Evolutionary conservation across 2,113 vertebrate species (phyloP).

Genomic region (Podarcis muralis): DNA sequence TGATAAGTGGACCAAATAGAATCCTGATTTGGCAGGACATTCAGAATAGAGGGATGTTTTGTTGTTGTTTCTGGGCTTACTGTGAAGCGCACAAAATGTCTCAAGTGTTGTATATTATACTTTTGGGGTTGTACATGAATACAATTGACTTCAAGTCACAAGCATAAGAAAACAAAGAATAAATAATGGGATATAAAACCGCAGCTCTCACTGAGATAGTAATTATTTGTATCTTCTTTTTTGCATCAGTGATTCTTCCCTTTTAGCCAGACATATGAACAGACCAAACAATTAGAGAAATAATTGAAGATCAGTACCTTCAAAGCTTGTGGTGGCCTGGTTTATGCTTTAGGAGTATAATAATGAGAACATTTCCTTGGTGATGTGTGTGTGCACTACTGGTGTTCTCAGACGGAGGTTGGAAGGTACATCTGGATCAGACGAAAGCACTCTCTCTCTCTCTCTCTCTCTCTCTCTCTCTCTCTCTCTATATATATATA

Average conservation of each 20-base stretch:
- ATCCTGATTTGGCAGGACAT: conserved; percentile 44
- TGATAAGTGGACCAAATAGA: conserved; percentile 23
- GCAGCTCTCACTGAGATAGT: conserved; percentile 73
- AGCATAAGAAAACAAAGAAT: conserved; percentile 75
- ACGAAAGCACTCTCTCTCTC: conserved; percentile 55
- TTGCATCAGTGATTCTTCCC: conserved; percentile 73
- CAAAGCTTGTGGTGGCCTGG: conserved; percentile 77
- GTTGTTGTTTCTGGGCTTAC: conserved; percentile 44
- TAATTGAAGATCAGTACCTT: conserved; percentile 83
- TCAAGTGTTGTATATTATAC: conserved; percentile 69
- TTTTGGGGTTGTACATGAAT: conserved; percentile 69
- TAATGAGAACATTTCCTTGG: conserved; percentile 78
- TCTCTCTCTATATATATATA: conserved; percentile 43
- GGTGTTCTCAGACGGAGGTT: conserved; percentile 58
- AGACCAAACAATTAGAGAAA: conserved; percentile 84
- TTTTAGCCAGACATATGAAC: conserved; percentile 77
- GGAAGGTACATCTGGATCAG: conserved; percentile 55
- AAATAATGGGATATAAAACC: conserved; percentile 79
- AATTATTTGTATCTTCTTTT: conserved; percentile 75
- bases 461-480: no score
- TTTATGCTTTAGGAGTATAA: conserved; percentile 74
- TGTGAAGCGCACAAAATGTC: conserved; percentile 65
- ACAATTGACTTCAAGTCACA: conserved; percentile 74
- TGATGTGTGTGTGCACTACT: conserved; percentile 73
- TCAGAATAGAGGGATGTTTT: conserved; percentile 28